Conservation (phyloP, 92 coral and sea anemone species). For the Porites divaricata region DNA sequence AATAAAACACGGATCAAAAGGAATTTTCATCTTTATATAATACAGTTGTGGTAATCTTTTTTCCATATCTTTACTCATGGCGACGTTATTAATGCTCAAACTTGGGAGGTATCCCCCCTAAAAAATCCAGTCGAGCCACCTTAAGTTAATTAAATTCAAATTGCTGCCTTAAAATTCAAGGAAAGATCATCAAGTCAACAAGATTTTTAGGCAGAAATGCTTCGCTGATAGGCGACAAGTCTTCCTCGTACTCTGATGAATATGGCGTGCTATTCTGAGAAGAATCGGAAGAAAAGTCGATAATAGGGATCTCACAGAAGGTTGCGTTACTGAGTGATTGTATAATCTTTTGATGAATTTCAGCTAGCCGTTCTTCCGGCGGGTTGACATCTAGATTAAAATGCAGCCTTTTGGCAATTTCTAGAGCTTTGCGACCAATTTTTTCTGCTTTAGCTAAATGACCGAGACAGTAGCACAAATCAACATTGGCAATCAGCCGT, state of each 20-base stretch:
- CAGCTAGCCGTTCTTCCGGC: not conserved
- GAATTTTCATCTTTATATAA: too few relatives aligned
- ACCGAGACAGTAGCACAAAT: not conserved
- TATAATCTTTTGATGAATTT: not conserved
- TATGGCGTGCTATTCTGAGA: not conserved
- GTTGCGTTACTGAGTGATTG: not conserved
- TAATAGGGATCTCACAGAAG: not conserved
- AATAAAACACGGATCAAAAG: too few relatives aligned
- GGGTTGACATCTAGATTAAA: not conserved
- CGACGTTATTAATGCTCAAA: too few relatives aligned
- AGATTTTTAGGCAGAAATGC: not conserved
- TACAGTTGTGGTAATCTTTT: too few relatives aligned
- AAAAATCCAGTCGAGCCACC: too few relatives aligned
- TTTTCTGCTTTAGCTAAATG: not conserved
- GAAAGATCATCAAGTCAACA: too few relatives aligned
- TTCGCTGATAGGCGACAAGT: not conserved
- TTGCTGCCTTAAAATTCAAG: too few relatives aligned
- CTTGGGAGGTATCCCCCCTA: too few relatives aligned
- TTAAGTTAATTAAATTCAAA: too few relatives aligned
- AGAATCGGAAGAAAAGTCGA: not conserved
- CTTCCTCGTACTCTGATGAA: conserved; percentile 2
- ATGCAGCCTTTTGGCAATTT: not conserved
- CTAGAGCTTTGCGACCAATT: not conserved
- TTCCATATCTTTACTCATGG: too few relatives aligned
- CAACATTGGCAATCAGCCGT: not conserved